These are phyloP conservation scores for Megaceryle maxima DNA, from an alignment of 2,113 vertebrate species.

Conservation along the genomic window DNA sequence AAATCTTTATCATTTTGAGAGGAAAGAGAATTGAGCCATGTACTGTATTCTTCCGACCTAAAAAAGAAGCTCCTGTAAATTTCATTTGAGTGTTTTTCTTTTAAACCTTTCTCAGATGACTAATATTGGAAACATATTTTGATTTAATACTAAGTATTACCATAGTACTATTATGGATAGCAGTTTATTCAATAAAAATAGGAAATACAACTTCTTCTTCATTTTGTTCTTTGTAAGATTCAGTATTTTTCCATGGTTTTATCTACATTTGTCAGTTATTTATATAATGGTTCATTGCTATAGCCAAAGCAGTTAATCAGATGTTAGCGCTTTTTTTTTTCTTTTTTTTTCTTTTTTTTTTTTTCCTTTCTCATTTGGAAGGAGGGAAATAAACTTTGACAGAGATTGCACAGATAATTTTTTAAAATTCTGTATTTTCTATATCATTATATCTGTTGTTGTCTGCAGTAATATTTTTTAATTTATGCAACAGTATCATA, in stretches of 20 bases:
- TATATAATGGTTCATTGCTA: neutral
- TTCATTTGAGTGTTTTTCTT: neutral
- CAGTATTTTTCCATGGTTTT: neutral
- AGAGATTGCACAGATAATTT: neutral
- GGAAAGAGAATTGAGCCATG: neutral
- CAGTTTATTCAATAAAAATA: neutral
- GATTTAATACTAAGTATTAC: neutral
- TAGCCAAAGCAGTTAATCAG: neutral
- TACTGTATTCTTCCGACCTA: neutral
- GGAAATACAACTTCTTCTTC: fast-evolving
- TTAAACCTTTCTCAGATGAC: neutral
- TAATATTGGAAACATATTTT: neutral
- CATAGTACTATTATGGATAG: neutral
- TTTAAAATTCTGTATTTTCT: neutral
- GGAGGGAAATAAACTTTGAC: neutral
- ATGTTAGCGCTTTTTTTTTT: neutral
- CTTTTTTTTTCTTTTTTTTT: fast-evolving
- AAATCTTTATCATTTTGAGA: neutral
- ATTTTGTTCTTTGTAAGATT: neutral
- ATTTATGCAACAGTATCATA: neutral
- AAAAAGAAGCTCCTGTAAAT: neutral
- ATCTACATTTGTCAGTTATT: neutral
- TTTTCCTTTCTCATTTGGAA: neutral
- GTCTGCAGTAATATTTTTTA: neutral
- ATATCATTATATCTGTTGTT: neutral